Base-by-base conservation (phyloP, 1,140 invertebrate genomes). In the Agraylea sexmaculata region DNA sequence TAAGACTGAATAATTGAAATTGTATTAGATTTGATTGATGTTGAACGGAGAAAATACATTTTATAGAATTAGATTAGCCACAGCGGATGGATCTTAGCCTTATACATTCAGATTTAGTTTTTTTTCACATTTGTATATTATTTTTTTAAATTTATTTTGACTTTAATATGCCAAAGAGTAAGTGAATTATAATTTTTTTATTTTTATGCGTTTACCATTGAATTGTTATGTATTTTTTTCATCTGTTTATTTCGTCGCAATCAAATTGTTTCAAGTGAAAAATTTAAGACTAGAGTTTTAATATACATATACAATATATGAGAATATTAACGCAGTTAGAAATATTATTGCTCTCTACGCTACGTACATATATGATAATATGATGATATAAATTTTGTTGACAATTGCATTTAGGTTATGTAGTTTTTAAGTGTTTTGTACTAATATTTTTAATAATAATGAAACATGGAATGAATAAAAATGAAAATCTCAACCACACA, bases 371-470 rank as follows among this genome's bases (percentile, higher is more conserved):
- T n/a, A n/a, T n/a, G n/a, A n/a, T n/a, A n/a, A n/a, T n/a, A n/a
- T n/a, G n/a, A n/a, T n/a, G n/a, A n/a, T n/a, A n/a, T 13, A 42
- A 38, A 42, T 49, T 49, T 42, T 46, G 43, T 45, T 49, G 31
- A 13, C 29, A 19, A 43, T 29, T 32, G 21, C 43, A 46, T 46
- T 45, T 49, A 49, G 47, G 41, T 49, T 49, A 49, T 25, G 25
- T 49, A 49, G 43, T 46, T 43, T n/a, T 31, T 49, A 49, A 49
- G 47, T 49, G 47, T 49, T 49, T 49, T 49, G 46, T 49, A 49
- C 47, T 45, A 42, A 42, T 47, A 47, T 42, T 47, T 47, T 30
- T 34, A 22, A 34, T 25, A 34, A 48, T 46, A 42, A 38, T 39
- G 44, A 43, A 42, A 38, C 21, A 43, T 42, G 47, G 43, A 49